phyloP scores from a whole-genome alignment of 2,797 vertebrate genomes.

The Todus mexicanus region DNA sequence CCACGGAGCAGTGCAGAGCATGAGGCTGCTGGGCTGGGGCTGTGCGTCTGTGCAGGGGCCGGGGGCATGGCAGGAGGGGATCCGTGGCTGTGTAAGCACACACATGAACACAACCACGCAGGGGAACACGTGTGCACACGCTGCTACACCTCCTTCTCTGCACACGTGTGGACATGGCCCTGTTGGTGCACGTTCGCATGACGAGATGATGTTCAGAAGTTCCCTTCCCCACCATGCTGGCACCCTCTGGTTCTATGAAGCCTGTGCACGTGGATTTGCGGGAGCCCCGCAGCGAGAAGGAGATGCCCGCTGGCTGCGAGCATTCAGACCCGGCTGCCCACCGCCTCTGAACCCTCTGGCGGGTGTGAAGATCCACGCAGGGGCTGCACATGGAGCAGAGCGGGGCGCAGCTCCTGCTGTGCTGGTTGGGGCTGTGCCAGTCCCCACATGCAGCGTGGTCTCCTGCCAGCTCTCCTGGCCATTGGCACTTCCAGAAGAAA shows the following conservation, averaged over 20 bases:
- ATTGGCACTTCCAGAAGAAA: background rate
- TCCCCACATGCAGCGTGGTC: accelerated
- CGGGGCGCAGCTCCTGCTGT: background rate
- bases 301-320: background rate
- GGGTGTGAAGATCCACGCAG: accelerated
- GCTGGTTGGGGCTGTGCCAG: too few relatives aligned
- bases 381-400: background rate
- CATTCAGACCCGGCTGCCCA: background rate
- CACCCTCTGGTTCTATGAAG: background rate
- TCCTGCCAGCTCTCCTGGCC: background rate
- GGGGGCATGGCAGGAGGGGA: background rate
- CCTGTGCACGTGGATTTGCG: accelerated
- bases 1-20: background rate
- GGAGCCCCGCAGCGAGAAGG: background rate
- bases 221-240: background rate
- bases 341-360: accelerated
- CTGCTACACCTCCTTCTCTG: background rate
- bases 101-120: too few relatives aligned
- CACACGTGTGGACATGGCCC: accelerated
- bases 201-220: background rate
- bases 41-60: background rate
- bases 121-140: accelerated
- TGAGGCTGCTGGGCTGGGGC: accelerated
- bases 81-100: accelerated
- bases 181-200: accelerated